Base-by-base conservation (phyloP, 53 echinoderm and acorn worm genomes). In the Echinometra lucunter region DNA sequence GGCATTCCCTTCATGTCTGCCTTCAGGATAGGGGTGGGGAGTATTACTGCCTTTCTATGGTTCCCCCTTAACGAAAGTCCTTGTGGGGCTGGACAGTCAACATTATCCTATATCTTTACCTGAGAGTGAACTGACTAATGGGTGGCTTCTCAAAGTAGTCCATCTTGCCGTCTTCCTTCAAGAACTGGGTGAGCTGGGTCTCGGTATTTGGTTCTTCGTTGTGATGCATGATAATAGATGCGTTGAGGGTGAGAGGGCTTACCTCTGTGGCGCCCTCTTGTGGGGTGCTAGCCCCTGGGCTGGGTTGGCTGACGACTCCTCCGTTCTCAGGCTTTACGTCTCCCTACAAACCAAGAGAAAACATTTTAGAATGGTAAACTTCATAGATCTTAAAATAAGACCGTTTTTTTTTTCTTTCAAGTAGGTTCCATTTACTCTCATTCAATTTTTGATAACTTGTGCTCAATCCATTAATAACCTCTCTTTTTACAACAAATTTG, bases 61-160 rank as follows among this genome's bases (percentile, higher is more conserved):
- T n/a, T n/a, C n/a, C n/a, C n/a, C n/a, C n/a, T n/a, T n/a, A n/a
- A n/a, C n/a, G n/a, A n/a, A n/a, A n/a, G n/a, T n/a, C n/a, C n/a
- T n/a, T n/a, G n/a, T n/a, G n/a, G n/a, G n/a, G n/a, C n/a, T n/a
- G n/a, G n/a, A n/a, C n/a, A n/a, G n/a, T 1, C 4, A 13, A 9
- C 53, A 53, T 53, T 53, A 53, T 53, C 53, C 9, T 13, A 53
- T 69, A 44, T 27, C 6, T 7, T 42, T 49, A 93, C 93, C 93
- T 81, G 34, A 98, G 94, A 25, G 96, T 92, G 37, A 96, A 93
- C 93, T 96, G 96, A 82, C 94, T 96, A 72, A 98, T 96, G 8
- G 98, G 98, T 17, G 97, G 97, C 66, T 98, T 97, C 92, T 97
- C 95, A 92, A 98, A 98, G 97, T 98, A 98, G 90, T 97, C 97